Evolutionary conservation across 2,113 vertebrate genomes (phyloP), one percentile per base, ranked within the genome.

Genomic region (Otis tarda): DNA sequence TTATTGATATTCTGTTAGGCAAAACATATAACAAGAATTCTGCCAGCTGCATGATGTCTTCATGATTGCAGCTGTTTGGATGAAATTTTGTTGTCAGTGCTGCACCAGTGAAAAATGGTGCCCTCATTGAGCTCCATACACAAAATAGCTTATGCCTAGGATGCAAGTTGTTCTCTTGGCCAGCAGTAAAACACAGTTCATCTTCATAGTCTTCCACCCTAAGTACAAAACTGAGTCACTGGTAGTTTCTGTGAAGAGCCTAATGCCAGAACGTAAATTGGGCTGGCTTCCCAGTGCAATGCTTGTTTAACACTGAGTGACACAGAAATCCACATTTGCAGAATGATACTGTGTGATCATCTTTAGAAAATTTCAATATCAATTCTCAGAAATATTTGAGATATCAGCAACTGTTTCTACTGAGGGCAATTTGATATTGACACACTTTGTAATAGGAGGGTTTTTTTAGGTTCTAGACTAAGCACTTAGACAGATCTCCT

Each of bases 61-160:
- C 86, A 50, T 87, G 90, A 60, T 14, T 94, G 97, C 92, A 97
- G 95, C 95, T 96, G 89, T 94, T 95, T 69, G 85, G 91, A 82
- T 93, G 67, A 83, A 68, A 73, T 20, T 43, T 61, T 49, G 73
- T 67, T 94, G 80, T 94, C 93, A 92, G 83, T 22, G 88, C 79
- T 57, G 81, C 22, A 93, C 39, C 94, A 94, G 79, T 27, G 87
- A 95, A 89, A 97, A 95, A 64, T 6, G 59, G 90, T 92, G 93
- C 64, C 84, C 43, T 17, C 22, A 4, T 60, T 89, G 94, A 82
- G 74, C 43, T 92, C 74, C 61, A 17, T 33, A 60, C 39, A 92
- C 69, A 27, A 78, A 87, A 78, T 18, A 83, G 61, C 43, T 79
- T 69, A 56, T 47, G 49, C 28, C 70, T 78, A 67, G 60, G 70